Percentiles rank a stretch among this genome's conserved stretches.
Conservation (phyloP, 2,888 invertebrate species). For the Coenonympha glycerion region DNA sequence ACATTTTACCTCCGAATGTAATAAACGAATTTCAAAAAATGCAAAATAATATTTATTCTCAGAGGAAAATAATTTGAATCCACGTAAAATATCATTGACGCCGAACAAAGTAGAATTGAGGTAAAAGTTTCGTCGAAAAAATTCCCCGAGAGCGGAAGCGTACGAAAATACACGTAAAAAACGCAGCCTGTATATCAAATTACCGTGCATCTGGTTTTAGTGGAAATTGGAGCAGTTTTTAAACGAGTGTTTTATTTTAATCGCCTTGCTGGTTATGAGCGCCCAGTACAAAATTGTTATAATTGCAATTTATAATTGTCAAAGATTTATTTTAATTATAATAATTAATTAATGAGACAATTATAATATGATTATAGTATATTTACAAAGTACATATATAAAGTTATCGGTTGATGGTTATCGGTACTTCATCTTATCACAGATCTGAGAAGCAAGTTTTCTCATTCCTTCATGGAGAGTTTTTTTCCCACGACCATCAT, state of each 20-base stretch:
- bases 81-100: constrained; percentile 8
- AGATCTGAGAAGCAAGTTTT: too few relatives aligned
- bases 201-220: constrained; percentile 41
- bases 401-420: too few relatives aligned
- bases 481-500: too few relatives aligned
- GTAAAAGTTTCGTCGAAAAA: constrained; percentile 27
- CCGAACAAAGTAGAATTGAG: constrained; percentile 26
- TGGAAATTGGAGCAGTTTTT: constrained; percentile 30
- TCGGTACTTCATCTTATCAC: too few relatives aligned
- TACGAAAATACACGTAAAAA: constrained; percentile 37
- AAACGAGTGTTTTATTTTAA: constrained; percentile 28
- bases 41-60: not conserved
- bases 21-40: not conserved
- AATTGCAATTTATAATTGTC: constrained; percentile 16
- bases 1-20: too few relatives aligned
- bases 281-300: constrained; percentile 28
- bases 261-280: constrained; percentile 24
- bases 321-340: too few relatives aligned
- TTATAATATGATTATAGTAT: not conserved
- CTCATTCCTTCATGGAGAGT: too few relatives aligned
- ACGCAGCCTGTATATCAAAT: constrained; percentile 36
- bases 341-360: constrained; percentile 1
- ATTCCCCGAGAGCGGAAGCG: constrained; percentile 33
- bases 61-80: not conserved
- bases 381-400: too few relatives aligned